Evolutionary conservation across 2,888 invertebrate genomes (phyloP), one percentile per base, ranked within the genome.

Genomic region (Acanthoscelides obtectus): DNA sequence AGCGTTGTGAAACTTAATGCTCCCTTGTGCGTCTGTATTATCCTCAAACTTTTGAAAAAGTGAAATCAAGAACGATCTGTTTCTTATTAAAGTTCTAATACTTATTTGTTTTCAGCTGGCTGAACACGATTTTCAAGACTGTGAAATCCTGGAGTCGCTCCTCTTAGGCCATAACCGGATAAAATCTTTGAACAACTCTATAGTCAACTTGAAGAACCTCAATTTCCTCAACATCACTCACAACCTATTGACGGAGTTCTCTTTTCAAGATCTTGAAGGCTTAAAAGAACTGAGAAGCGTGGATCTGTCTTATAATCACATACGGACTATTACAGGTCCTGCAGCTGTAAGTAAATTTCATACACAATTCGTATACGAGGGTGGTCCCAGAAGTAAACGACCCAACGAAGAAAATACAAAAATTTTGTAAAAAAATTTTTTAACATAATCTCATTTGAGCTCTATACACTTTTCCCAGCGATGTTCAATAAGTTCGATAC

Each of bases 261-360:
- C 94, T 0, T 88, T 95, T 80, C 90, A 92, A 82, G 93, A 95
- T 83, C 90, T 95, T 67, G 90, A 91, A 72, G 94, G 94, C 0
- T 84, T 95, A 72, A 89, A 90, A 76, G 88, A 89, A 75, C 85
- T 95, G n/a, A 89, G 89, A 68, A 88, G 90, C 20, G 88, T 95
- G 71, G 94, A 94, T 85, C 86, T 95, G 22, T 94, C 94, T 1
- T 88, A 90, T 81, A 95, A 95, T 83, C 89, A 88, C 82, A 94
- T 95, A 71, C 88, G 86, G 69, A 89, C 88, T 67, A 84, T 94
- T 45, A 88, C 88, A 19, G 92, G 92, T 67, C 88, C 90, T 73
- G 90, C 90, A 81, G 90, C 91, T 83, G 91, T 91, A 86, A 86
- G 84, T 83, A 72, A n/a, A n/a, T n/a, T n/a, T n/a, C n/a, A n/a